Evolutionary conservation across 64 coral and sea anemone species (phyloP).

Genomic region (Actinia tenebrosa): DNA sequence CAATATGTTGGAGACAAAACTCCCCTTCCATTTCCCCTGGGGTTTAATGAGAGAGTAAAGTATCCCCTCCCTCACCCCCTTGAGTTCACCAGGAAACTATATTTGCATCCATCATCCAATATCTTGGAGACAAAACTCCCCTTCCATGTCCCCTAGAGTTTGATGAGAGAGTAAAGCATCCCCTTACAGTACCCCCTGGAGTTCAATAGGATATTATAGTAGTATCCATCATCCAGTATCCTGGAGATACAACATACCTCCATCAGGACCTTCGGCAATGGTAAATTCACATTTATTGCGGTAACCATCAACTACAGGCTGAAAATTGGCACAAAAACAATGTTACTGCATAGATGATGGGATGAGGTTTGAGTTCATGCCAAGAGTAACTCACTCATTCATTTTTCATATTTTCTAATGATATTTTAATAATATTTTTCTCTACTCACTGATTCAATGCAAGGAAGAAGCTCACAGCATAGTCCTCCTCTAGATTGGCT

Average conservation of each 20-base stretch:
- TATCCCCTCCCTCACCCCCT: not conserved
- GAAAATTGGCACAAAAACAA: conserved; percentile 36
- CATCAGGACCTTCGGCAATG: conserved; percentile 93
- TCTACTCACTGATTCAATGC: not conserved
- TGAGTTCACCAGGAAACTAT: not conserved
- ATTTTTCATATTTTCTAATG: conserved; percentile 50
- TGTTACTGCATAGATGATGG: conserved; percentile 2
- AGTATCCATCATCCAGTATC: not conserved
- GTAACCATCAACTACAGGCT: conserved; percentile 95
- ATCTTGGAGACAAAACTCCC: not conserved
- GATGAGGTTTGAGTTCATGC: conserved; percentile 11
- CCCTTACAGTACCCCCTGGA: not conserved
- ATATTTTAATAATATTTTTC: too few relatives aligned
- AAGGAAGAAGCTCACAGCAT: not conserved
- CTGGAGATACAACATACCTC: conserved; percentile 55
- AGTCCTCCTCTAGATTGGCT: conserved; percentile 2
- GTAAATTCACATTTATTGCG: conserved; percentile 99
- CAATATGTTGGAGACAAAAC: too few relatives aligned
- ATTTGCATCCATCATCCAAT: not conserved
- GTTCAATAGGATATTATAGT: not conserved
- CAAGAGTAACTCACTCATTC: conserved; percentile 53
- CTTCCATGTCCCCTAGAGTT: too few relatives aligned
- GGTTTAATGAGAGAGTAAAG: not conserved
- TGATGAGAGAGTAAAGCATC: too few relatives aligned
- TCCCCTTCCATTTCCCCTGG: not conserved